Evolutionary conservation across 2,797 vertebrate species (phyloP).

Genomic region (Sphenodon punctatus): DNA sequence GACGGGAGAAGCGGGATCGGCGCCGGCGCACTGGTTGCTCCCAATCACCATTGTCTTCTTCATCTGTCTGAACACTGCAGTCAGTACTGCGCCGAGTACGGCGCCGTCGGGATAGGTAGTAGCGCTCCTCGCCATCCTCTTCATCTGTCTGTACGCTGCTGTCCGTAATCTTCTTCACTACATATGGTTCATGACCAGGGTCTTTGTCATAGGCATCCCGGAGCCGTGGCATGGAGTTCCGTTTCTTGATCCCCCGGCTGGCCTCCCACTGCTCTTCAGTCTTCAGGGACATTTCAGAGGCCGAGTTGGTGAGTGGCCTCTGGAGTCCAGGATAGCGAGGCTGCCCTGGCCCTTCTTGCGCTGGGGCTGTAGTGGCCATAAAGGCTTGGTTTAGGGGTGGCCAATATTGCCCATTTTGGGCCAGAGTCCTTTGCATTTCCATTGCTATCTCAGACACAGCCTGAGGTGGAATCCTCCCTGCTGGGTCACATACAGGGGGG

Average conservation of each 20-base stretch:
- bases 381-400: conserved; percentile 74
- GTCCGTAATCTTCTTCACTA: conserved; percentile 86
- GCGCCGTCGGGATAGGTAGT: conserved; percentile 88
- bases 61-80: conserved; percentile 97
- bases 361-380: conserved; percentile 74
- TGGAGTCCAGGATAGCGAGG: conserved; percentile 71
- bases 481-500: conserved; percentile 84
- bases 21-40: conserved; percentile 95
- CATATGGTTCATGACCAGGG: conserved; percentile 71
- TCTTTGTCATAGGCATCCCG: conserved; percentile 89
- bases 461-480: conserved; percentile 83
- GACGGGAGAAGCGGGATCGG: conserved; percentile 88
- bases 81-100: conserved; percentile 90
- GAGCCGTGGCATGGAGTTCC: conserved; percentile 96
- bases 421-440: conserved; percentile 72
- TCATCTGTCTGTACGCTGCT: conserved; percentile 98
- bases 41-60: conserved; percentile 95
- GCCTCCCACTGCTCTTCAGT: conserved; percentile 87
- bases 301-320: conserved; percentile 90
- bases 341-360: conserved; percentile 75
- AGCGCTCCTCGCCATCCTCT: conserved; percentile 93
- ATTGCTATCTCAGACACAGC: conserved; percentile 67
- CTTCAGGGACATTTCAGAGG: conserved; percentile 95
- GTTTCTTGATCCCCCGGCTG: conserved; percentile 86
- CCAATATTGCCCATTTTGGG: conserved; percentile 92